Conservation (phyloP, 2,888 invertebrate species). For the Venusia cambrica region DNA sequence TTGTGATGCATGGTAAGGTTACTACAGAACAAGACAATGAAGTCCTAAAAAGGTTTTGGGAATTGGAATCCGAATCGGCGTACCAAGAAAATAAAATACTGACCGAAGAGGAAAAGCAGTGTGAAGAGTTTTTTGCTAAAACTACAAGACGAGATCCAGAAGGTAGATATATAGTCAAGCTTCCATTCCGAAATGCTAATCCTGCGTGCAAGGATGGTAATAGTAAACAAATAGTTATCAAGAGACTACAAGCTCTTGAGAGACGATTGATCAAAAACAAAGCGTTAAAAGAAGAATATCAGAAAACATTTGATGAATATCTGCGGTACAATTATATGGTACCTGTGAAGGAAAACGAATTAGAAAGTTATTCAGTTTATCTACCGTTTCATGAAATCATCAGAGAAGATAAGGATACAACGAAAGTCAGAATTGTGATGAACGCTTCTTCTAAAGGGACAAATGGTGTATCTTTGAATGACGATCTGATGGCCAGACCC, state of each 20-base stretch:
- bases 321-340: too few species aligned
- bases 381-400: constrained; percentile 12
- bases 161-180: constrained; percentile 2
- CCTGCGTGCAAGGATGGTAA: constrained; percentile 1
- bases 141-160: neutral
- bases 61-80: constrained; percentile 28
- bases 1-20: constrained; percentile 7
- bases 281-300: neutral
- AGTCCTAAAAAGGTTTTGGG: constrained; percentile 28
- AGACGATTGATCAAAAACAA: neutral
- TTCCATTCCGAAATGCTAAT: neutral
- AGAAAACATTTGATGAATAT: too few species aligned
- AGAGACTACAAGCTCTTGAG: constrained; percentile 13
- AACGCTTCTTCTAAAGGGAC: constrained; percentile 20
- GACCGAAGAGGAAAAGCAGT: constrained; percentile 25
- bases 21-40: too few species aligned
- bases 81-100: constrained; percentile 11
- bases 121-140: constrained; percentile 19
- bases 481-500: constrained; percentile 22
- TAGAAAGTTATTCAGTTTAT: neutral
- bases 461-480: constrained; percentile 25
- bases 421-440: constrained; percentile 32
- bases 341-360: neutral
- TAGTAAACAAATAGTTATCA: constrained; percentile 2
- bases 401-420: constrained; percentile 25